These are phyloP conservation scores for Leptarthrus brevirostris DNA, from an alignment of 2,888 invertebrate genomes.

Conservation along the genomic window DNA sequence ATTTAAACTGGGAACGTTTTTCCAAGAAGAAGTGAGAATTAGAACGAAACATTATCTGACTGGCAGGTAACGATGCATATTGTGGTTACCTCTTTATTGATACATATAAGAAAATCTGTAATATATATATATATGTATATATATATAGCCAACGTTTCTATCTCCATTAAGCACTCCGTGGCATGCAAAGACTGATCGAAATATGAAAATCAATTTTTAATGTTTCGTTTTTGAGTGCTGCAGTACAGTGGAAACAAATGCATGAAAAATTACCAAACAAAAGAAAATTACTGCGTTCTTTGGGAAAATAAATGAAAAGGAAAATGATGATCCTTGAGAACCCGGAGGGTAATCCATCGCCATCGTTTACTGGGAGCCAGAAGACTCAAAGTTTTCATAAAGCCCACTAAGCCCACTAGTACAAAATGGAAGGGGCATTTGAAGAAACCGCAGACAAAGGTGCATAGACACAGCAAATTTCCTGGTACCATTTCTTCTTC, in stretches of 20 bases:
- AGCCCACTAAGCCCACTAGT: background rate
- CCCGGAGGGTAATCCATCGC: background rate
- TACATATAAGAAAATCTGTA: no score
- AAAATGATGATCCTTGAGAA: background rate
- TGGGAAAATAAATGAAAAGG: conserved; percentile 6
- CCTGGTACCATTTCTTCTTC: background rate
- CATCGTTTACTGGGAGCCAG: background rate
- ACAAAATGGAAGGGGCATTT: background rate
- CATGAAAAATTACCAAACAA: conserved; percentile 5
- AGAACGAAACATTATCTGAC: no score
- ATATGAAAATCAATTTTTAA: background rate
- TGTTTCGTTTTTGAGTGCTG: background rate
- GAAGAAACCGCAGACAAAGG: background rate
- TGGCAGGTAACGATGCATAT: no score
- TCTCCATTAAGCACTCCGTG: background rate
- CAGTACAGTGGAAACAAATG: background rate
- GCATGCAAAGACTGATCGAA: background rate
- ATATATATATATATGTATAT: no score
- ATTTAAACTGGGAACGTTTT: no score
- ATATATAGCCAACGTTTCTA: background rate
- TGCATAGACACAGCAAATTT: background rate
- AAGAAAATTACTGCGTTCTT: conserved; percentile 2
- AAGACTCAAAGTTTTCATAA: no score
- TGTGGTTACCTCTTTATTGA: no score
- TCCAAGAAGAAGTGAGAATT: no score